phyloP scores from a whole-genome alignment of 2,797 vertebrate genomes.

The Trichosurus vulpecula region DNA sequence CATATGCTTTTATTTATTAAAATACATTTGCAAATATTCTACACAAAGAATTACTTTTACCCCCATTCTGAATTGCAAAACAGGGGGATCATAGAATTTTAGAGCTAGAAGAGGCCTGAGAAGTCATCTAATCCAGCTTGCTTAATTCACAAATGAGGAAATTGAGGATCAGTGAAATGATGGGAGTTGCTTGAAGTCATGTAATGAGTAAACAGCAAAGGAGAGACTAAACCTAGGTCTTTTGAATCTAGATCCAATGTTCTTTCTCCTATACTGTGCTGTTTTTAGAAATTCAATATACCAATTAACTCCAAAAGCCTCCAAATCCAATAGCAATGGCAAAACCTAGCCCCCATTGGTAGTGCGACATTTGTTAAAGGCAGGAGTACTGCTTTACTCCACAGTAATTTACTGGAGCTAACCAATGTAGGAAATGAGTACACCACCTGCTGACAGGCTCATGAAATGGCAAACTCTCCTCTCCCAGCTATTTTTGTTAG shows the following conservation, averaged over 20 bases:
- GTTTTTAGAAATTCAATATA: background rate
- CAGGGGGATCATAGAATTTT: background rate
- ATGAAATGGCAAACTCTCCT: constrained; percentile 21
- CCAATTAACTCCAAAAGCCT: constrained; percentile 35
- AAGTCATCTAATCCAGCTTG: background rate
- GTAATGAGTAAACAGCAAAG: background rate
- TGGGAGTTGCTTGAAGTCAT: background rate
- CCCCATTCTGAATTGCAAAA: background rate
- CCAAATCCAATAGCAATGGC: constrained; percentile 32
- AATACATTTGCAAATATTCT: background rate
- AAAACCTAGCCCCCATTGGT: constrained; percentile 24
- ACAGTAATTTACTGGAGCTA: background rate
- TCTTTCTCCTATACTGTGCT: background rate
- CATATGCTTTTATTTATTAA: background rate
- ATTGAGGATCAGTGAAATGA: background rate
- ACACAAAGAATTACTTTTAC: background rate
- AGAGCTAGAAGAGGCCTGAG: background rate
- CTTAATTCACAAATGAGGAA: background rate
- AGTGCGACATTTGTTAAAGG: background rate
- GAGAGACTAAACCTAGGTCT: background rate
- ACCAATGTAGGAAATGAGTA: background rate
- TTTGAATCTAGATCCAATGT: background rate
- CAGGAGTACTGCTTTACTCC: background rate
- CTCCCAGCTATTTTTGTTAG: background rate
- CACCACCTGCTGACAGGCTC: constrained; percentile 52